Conservation (phyloP, 2,113 vertebrate species). For the Oncorhynchus tshawytscha region DNA sequence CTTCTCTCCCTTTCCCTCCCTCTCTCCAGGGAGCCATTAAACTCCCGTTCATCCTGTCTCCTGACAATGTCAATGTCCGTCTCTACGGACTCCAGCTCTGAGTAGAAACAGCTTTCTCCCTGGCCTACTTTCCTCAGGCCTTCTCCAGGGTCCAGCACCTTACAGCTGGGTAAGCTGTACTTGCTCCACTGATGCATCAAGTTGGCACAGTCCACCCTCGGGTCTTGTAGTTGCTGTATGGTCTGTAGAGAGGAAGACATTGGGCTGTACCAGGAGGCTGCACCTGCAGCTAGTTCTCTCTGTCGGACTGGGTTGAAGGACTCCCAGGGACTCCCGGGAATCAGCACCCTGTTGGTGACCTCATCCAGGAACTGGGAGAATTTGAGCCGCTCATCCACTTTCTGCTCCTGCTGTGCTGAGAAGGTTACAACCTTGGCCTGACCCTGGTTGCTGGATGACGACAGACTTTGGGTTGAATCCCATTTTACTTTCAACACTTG, state of each 20-base stretch:
- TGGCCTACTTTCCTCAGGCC: conserved; percentile 39
- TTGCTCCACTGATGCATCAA: conserved; percentile 60
- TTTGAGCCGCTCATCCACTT: conserved; percentile 78
- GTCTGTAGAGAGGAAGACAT: conserved; percentile 42
- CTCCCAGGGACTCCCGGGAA: conserved; percentile 66
- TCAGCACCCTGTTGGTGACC: conserved; percentile 80
- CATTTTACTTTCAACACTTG: conserved; percentile 26
- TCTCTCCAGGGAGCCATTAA: conserved; percentile 41
- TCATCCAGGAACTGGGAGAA: conserved; percentile 93
- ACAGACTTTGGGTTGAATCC: conserved; percentile 51
- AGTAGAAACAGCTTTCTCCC: conserved; percentile 7
- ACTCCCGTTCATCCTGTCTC: conserved; percentile 62
- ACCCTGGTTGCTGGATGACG: conserved; percentile 33
- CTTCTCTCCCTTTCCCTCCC: conserved; percentile 44
- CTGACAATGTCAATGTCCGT: conserved; percentile 77
- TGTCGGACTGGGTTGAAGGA: conserved; percentile 60
- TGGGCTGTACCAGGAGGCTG: conserved; percentile 43
- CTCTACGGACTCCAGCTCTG: conserved; percentile 58
- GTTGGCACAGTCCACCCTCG: conserved; percentile 37
- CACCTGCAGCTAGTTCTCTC: conserved; percentile 33
- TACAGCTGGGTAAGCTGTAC: conserved; percentile 55
- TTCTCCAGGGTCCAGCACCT: conserved; percentile 60
- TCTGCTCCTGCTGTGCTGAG: conserved; percentile 58
- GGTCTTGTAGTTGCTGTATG: conserved; percentile 45
- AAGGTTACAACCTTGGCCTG: conserved; percentile 57